Evolutionary conservation across 2,888 invertebrate species (phyloP), one percentile per base, ranked within the genome.

Genomic region (Cerastis rubricosa): DNA sequence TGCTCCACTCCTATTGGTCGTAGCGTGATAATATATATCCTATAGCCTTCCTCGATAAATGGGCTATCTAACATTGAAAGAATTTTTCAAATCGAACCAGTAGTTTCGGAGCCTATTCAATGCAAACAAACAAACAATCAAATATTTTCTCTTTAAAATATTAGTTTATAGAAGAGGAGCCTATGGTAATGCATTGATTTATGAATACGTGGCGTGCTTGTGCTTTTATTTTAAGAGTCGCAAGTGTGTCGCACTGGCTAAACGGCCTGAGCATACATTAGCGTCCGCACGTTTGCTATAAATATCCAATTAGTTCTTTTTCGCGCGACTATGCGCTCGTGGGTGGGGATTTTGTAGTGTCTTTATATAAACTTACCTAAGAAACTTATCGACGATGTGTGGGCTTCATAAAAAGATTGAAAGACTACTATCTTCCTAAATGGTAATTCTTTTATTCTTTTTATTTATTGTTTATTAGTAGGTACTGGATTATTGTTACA

Each of bases 211-310:
- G 40, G 49, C 83, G 77, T 85, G 85, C 72, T 74, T 68, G 17
- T 71, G 76, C 76, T 85, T 83, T 81, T 35, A 83, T 81, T 81
- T 61, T 61, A 85, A 51, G 49, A 73, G 59, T 73, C 49, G 25
- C 59, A 65, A 73, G 64, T 81, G 35, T 72, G 51, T 61, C 9
- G 25, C 59, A 80, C 47, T 63, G 57, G 25, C 85, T 59, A 64
- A 71, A 69, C 45, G n/a, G 19, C 45, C 45, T 51, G 17, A 47
- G 40, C 47, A 63, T 14, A 72, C 22, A 80, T 66, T 61, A 70
- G n/a, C 61, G 35, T 71, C 47, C 19, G 45, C 40, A 69, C 4
- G 29, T 49, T 45, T 81, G 25, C 19, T 22, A 25, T 47, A 45
- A 25, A 35, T 29, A 65, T 19, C 35, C 6, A 14, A 14, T 64